A percentile compares a stretch with the other conserved stretches of the same genome.
Evolutionary conservation across 2,797 vertebrate species (phyloP).

Genomic region (Microhierax caerulescens): DNA sequence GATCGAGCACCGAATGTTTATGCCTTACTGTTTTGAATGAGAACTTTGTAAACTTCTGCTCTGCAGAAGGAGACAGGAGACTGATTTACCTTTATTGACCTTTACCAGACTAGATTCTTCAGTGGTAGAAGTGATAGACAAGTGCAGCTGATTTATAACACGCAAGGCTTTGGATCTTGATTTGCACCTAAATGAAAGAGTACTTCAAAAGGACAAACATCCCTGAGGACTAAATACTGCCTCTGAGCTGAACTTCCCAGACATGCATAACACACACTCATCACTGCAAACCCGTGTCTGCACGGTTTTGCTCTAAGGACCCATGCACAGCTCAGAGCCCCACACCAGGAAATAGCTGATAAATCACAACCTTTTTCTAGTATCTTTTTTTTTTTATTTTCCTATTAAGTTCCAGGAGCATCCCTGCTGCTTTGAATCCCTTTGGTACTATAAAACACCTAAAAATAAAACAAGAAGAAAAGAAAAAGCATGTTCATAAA

Average conservation of each 20-base stretch:
- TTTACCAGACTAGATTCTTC: not conserved
- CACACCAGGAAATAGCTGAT: not conserved
- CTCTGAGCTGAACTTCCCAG: conserved; percentile 36
- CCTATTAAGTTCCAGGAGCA: conserved; percentile 1
- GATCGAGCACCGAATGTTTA: fast-evolving
- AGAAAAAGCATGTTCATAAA: not conserved
- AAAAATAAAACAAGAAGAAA: not conserved
- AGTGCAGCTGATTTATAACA: not conserved
- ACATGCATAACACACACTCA: conserved; percentile 26
- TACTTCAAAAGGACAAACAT: not conserved
- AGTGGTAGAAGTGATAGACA: not conserved
- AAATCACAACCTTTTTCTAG: not conserved
- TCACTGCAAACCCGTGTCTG: not conserved
- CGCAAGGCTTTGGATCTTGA: not conserved
- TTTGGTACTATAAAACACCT: conserved; percentile 8
- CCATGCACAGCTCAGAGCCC: not conserved
- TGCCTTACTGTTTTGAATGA: not conserved
- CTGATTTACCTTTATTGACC: not conserved
- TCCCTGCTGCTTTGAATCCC: conserved; percentile 26
- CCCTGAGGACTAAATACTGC: conserved; percentile 49
- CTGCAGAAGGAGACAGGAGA: not conserved
- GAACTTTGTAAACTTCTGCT: not conserved
- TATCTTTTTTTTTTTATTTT: conserved; percentile 1
- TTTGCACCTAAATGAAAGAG: conserved; percentile 68
- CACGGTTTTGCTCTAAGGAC: too few relatives aligned